Evolutionary conservation across 2,113 vertebrate species (phyloP).

Genomic region (Psammodynastes pulverulentus): DNA sequence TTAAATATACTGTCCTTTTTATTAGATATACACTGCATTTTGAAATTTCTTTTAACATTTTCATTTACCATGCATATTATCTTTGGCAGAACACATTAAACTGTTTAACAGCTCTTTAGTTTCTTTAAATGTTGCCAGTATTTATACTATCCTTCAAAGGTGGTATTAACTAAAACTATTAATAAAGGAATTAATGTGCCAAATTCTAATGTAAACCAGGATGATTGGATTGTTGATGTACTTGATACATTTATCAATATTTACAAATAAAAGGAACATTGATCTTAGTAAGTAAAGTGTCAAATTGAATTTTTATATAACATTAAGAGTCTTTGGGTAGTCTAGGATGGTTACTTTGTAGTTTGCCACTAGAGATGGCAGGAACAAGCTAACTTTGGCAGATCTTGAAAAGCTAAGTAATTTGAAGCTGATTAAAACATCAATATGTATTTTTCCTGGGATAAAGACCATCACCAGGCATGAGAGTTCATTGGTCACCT

Average conservation of each 20-base stretch:
- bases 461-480: too few relatives aligned
- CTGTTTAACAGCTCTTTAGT: slow-evolving; percentile 6
- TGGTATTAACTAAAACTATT: neutral
- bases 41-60: neutral
- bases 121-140: neutral
- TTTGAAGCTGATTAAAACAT: too few relatives aligned
- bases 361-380: too few relatives aligned
- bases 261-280: neutral
- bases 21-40: neutral
- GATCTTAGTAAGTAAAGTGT: neutral
- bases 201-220: neutral
- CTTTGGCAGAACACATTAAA: neutral
- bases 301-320: neutral
- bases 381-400: too few relatives aligned
- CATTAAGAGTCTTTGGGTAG: neutral
- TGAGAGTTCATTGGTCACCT: too few relatives aligned
- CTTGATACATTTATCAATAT: neutral
- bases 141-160: slow-evolving; percentile 1
- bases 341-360: too few relatives aligned
- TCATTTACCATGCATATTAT: neutral
- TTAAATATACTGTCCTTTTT: neutral
- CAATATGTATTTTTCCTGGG: too few relatives aligned
- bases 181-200: neutral
- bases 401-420: too few relatives aligned
- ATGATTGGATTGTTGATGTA: neutral